Percentiles rank a stretch among this genome's conserved stretches.
Evolutionary conservation across 2,797 vertebrate species (phyloP).

Genomic region (Sebastolobus alascanus): DNA sequence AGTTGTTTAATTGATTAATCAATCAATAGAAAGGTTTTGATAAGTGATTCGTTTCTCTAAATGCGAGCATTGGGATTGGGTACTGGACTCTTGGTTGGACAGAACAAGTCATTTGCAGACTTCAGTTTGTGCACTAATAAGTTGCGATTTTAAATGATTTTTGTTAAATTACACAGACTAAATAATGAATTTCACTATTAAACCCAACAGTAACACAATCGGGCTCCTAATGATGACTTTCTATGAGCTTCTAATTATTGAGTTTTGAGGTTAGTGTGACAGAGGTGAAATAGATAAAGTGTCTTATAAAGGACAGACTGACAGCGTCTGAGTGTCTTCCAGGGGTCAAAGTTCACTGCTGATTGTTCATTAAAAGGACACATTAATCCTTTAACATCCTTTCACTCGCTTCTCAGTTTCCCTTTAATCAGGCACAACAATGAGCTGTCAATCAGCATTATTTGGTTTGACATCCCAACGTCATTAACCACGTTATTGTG

Average conservation of each 20-base stretch:
- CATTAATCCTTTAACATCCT: background rate
- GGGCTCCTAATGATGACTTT: background rate
- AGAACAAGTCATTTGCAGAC: background rate
- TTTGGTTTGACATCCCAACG: background rate
- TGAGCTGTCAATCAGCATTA: background rate
- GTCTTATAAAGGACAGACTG: background rate
- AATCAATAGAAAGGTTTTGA: background rate
- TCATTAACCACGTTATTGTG: background rate
- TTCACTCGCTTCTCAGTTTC: slow-evolving; percentile 7
- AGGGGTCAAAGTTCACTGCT: slow-evolving; percentile 47
- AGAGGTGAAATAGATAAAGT: slow-evolving; percentile 52
- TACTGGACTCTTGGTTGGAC: background rate
- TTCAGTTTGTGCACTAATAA: background rate
- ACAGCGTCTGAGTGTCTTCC: background rate
- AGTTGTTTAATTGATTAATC: background rate
- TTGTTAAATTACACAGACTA: background rate
- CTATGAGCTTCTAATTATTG: background rate
- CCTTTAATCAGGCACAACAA: slow-evolving; percentile 26
- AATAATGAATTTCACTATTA: background rate
- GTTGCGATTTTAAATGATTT: background rate
- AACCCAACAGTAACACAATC: too few relatives aligned
- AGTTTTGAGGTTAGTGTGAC: slow-evolving; percentile 40
- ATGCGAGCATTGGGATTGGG: too few relatives aligned
- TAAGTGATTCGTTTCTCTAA: background rate
- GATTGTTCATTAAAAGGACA: background rate